A percentile compares a stretch with the other conserved stretches of the same genome.
Evolutionary conservation across 2,113 vertebrate species (phyloP).

Genomic region (Muntiacus muntjak): DNA sequence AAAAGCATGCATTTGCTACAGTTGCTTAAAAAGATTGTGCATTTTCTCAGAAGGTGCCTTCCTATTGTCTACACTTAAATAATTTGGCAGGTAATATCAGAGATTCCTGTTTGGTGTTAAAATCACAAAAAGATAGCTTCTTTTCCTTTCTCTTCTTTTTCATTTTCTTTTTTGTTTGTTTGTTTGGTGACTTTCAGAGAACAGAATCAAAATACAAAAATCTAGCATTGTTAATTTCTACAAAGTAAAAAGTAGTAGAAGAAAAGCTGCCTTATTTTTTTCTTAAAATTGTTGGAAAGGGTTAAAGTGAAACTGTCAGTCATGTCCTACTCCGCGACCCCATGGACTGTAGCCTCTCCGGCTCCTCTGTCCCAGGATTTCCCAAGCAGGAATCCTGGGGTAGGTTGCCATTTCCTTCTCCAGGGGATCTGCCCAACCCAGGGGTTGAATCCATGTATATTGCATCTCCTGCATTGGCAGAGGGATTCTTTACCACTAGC

Average conservation of each 20-base stretch:
- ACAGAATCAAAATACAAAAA: background rate
- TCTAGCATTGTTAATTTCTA: background rate
- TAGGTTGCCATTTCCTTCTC: background rate
- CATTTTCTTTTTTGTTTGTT: background rate
- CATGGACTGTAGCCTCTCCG: background rate
- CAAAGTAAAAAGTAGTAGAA: background rate
- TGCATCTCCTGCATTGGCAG: background rate
- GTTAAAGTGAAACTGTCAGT: background rate
- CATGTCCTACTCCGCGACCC: background rate
- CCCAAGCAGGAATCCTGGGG: background rate
- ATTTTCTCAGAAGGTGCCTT: background rate
- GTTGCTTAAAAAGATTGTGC: background rate
- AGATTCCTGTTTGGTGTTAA: background rate
- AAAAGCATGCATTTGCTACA: background rate
- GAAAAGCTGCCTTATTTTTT: background rate
- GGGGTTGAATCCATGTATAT: background rate
- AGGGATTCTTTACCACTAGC: background rate
- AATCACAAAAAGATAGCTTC: background rate
- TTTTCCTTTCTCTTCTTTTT: background rate
- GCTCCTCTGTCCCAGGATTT: background rate
- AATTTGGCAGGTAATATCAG: background rate
- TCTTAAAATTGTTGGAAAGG: background rate
- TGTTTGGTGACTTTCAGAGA: background rate
- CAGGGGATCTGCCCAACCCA: background rate
- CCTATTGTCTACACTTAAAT: background rate